Evolutionary conservation across 2,888 invertebrate species (phyloP), one percentile per base, ranked within the genome.

Genomic region (Oligia latruncula): DNA sequence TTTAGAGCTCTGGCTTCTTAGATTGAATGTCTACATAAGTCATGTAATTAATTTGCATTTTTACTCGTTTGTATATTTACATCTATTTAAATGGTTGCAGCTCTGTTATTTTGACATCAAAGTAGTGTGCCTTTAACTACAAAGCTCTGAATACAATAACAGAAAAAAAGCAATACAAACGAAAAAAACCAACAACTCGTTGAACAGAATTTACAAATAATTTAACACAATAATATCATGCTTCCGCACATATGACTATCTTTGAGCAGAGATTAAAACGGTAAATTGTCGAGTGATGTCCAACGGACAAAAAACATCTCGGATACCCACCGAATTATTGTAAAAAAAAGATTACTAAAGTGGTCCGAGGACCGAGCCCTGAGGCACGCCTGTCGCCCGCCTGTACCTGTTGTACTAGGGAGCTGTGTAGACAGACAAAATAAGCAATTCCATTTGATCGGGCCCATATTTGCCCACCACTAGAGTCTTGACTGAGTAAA

Each of bases 391-490:
- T 90, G 91, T 89, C 93, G 92, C 91, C 94, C 91, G 92, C 91
- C 94, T 91, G 92, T 95, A 96, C 95, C 95, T 96, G 95, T 93
- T 94, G 94, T 93, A 92, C 92, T 92, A 94, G 95, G 95, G 95
- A 95, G 95, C 92, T 93, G 93, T 95, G 96, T 96, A 95, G 95
- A 95, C 95, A 94, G 95, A 96, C 96, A 97, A 97, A 97, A 96
- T 97, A 96, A 96, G 96, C 96, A 96, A 97, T 96, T 96, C 96
- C 96, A 94, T 95, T 92, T 95, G 95, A 96, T 96, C 95, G 95
- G 96, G 93, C 95, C 95, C 93, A 93, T 97, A 96, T 97, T 97
- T 97, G 96, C 94, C 93, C 94, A 95, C 96, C 96, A 97, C 96
- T 97, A 96, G 96, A 96, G 96, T 93, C 95, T 95, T 95, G 96